Evolutionary conservation across 2,888 invertebrate genomes (phyloP).

Genomic region (Microctonus aethiopoides): DNA sequence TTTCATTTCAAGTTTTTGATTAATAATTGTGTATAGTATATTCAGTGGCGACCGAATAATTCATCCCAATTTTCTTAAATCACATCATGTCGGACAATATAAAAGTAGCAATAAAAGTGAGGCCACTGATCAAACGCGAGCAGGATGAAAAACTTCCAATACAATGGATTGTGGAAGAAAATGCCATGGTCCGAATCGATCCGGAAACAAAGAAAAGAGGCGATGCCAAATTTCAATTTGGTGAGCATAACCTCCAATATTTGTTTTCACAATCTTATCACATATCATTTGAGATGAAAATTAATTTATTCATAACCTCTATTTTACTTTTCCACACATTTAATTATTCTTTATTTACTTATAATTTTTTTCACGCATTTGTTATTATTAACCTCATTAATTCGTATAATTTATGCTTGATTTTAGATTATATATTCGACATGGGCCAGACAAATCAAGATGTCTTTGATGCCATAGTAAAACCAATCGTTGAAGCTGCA

Average conservation of each 20-base stretch:
- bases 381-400: no score
- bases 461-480: constrained; percentile 77
- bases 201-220: constrained; percentile 65
- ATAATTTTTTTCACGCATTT: no score
- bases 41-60: no score
- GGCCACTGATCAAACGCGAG: constrained; percentile 77
- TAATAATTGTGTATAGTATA: neutral
- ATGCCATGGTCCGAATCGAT: constrained; percentile 72
- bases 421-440: constrained; percentile 81
- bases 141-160: constrained; percentile 70
- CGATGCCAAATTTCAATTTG: constrained; percentile 58
- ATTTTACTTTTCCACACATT: no score
- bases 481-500: constrained; percentile 78
- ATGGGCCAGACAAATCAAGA: constrained; percentile 71
- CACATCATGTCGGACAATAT: constrained; percentile 74
- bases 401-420: no score
- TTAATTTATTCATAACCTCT: no score
- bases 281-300: no score
- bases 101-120: constrained; percentile 80
- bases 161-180: constrained; percentile 74
- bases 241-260: constrained; percentile 43
- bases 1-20: neutral
- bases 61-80: no score
- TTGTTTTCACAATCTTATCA: neutral
- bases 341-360: no score